These are phyloP conservation scores for Bujurquina vittata DNA, from an alignment of 2,113 vertebrate genomes.

Conservation along the genomic window DNA sequence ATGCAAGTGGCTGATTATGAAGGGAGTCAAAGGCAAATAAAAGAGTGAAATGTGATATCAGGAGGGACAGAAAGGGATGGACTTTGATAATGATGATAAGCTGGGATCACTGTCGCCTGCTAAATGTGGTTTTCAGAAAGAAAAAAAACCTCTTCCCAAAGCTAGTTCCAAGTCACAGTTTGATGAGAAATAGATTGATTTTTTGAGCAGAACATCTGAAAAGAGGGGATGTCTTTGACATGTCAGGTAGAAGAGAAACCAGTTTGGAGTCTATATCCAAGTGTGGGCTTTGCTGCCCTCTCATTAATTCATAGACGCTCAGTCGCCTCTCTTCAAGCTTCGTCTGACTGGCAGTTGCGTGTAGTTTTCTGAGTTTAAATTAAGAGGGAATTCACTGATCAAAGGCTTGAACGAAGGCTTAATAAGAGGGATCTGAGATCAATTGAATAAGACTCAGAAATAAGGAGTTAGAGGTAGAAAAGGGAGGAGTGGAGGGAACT, in stretches of 20 bases:
- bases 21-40: slow-evolving; percentile 25
- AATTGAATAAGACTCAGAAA: slow-evolving; percentile 17
- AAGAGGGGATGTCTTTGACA: slow-evolving; percentile 48
- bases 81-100: slow-evolving; percentile 55
- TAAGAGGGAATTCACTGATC: slow-evolving; percentile 41
- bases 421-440: slow-evolving; percentile 56
- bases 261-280: slow-evolving; percentile 1
- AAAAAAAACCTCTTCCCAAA: slow-evolving; percentile 16
- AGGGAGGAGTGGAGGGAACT: slow-evolving; percentile 4
- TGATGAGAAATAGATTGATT: slow-evolving; percentile 41
- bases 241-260: slow-evolving; percentile 43
- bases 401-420: slow-evolving; percentile 50
- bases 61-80: background rate
- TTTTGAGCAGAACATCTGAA: slow-evolving; percentile 24
- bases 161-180: slow-evolving; percentile 25
- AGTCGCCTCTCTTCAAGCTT: slow-evolving; percentile 14
- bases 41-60: slow-evolving; percentile 47
- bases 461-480: slow-evolving; percentile 5
- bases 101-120: slow-evolving; percentile 15
- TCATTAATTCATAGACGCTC: slow-evolving; percentile 66
- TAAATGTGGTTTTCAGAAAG: slow-evolving; percentile 28
- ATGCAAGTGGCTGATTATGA: slow-evolving; percentile 34
- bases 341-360: slow-evolving; percentile 30
- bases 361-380: slow-evolving; percentile 45
- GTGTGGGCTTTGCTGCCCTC: slow-evolving; percentile 37